A percentile compares a stretch with the other conserved stretches of the same genome.
Evolutionary conservation across 2,888 invertebrate genomes (phyloP).

Genomic region (Catocala sponsa): DNA sequence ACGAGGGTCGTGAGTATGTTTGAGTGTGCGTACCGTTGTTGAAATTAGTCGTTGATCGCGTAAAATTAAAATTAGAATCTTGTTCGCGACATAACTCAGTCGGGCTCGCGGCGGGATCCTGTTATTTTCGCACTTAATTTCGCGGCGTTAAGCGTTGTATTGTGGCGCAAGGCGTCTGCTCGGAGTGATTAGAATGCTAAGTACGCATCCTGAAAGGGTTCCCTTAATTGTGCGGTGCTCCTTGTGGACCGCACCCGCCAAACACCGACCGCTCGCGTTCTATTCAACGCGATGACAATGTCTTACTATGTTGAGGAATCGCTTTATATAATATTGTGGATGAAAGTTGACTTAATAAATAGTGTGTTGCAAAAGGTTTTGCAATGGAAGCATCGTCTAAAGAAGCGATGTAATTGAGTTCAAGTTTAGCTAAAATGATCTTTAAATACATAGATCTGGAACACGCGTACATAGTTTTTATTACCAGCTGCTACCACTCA

Average conservation of each 20-base stretch:
- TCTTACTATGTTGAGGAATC: constrained; percentile 14
- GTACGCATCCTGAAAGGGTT: constrained; percentile 77
- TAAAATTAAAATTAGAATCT: constrained; percentile 66
- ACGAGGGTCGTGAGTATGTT: constrained; percentile 76
- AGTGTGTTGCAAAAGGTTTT: too few species aligned
- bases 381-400: too few species aligned
- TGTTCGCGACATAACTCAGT: constrained; percentile 72
- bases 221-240: constrained; percentile 77
- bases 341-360: not conserved
- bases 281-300: constrained; percentile 34
- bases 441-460: too few species aligned
- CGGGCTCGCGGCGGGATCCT: constrained; percentile 57
- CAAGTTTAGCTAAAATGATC: too few species aligned
- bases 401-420: too few species aligned
- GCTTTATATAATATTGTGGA: not conserved
- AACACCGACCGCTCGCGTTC: constrained; percentile 49
- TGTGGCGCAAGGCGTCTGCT: constrained; percentile 74
- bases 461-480: too few species aligned
- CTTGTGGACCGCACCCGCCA: constrained; percentile 68
- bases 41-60: constrained; percentile 67
- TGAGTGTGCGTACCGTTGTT: constrained; percentile 61
- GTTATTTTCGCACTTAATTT: constrained; percentile 84
- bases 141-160: constrained; percentile 78
- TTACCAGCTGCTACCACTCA: too few species aligned
- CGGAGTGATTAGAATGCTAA: constrained; percentile 84